These are phyloP conservation scores for Coenobita brevimanus DNA, from an alignment of 1,140 invertebrate genomes.

Conservation along the genomic window DNA sequence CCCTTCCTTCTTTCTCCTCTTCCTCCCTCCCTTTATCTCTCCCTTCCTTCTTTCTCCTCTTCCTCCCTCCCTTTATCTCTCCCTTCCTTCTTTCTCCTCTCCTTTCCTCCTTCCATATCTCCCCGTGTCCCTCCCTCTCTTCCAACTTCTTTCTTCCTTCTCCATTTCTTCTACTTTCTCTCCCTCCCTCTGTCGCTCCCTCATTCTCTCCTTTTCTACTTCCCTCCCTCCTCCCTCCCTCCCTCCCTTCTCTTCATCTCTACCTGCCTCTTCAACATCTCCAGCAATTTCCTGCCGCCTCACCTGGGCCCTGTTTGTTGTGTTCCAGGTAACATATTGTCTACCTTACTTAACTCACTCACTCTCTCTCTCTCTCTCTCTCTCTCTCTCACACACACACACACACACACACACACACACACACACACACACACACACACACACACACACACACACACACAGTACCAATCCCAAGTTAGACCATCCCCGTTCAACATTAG, in stretches of 20 bases:
- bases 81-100: background rate
- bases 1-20: background rate
- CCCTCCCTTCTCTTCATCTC: background rate
- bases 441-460: too few species aligned
- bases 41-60: background rate
- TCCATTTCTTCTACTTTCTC: too few species aligned
- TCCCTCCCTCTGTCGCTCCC: background rate
- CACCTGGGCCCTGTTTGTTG: background rate
- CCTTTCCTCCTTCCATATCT: background rate
- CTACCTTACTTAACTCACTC: background rate
- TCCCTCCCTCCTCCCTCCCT: background rate
- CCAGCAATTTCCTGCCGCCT: background rate
- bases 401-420: slow-evolving; percentile 11
- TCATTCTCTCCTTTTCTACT: background rate
- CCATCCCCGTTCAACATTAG: too few species aligned
- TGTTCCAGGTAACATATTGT: background rate
- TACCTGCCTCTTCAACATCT: background rate
- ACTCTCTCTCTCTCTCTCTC: background rate
- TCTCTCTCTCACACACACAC: background rate
- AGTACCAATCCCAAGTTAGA: too few species aligned
- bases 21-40: background rate
- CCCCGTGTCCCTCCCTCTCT: background rate
- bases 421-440: slow-evolving; percentile 11
- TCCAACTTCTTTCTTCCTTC: too few species aligned
- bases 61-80: background rate